A percentile compares a stretch with the other conserved stretches of the same genome.
These are phyloP conservation scores for Caradrina kadenii DNA, from an alignment of 2,888 invertebrate genomes.

Conservation along the genomic window DNA sequence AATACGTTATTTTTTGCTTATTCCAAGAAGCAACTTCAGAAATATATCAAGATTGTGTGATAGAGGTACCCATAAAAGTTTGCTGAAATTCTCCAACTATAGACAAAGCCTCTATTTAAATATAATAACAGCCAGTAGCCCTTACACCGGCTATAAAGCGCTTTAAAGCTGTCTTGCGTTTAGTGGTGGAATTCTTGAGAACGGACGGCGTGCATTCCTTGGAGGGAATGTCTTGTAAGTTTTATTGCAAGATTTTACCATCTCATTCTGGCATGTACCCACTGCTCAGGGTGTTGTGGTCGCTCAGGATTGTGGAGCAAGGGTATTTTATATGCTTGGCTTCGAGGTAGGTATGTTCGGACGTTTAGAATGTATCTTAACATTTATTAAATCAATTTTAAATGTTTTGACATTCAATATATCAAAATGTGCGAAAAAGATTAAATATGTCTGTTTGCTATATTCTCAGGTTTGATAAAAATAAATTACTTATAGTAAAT, in stretches of 20 bases:
- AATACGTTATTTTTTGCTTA: not conserved
- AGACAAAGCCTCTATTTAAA: conserved; percentile 32
- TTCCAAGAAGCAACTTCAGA: not conserved
- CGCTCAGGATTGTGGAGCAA: conserved; percentile 42
- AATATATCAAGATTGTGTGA: not conserved
- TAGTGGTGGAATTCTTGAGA: conserved; percentile 76
- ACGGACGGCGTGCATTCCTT: conserved; percentile 76
- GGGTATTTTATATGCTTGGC: conserved; percentile 19
- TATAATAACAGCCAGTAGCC: conserved; percentile 37
- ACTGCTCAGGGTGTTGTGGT: conserved; percentile 59
- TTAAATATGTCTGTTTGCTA: no score
- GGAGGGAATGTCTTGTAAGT: conserved; percentile 78
- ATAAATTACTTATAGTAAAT: no score
- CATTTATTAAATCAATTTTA: no score
- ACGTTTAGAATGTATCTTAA: not conserved
- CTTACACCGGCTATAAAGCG: conserved; percentile 46
- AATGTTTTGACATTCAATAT: not conserved
- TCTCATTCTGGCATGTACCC: conserved; percentile 60
- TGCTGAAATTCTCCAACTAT: not conserved
- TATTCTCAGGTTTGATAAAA: no score
- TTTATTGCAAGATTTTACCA: conserved; percentile 83
- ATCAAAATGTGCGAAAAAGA: not conserved
- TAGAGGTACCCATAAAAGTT: not conserved
- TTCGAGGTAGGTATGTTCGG: not conserved
- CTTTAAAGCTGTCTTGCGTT: conserved; percentile 66